These are phyloP conservation scores for Ceratosolen fusciceps DNA, from an alignment of 1,140 invertebrate genomes.

Conservation along the genomic window DNA sequence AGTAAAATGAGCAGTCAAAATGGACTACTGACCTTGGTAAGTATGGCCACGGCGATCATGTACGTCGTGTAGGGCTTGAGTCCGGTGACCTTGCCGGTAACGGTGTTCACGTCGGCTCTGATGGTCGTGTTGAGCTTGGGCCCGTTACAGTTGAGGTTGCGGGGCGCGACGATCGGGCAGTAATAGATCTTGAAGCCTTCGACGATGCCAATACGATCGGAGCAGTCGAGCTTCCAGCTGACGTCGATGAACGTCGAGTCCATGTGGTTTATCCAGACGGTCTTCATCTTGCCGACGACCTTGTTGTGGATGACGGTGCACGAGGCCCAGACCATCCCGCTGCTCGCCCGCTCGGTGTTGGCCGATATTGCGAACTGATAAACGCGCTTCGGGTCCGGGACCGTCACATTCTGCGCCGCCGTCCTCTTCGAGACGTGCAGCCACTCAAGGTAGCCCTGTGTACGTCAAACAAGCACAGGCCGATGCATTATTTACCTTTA, in stretches of 20 bases:
- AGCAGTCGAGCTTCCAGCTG: conserved; percentile 81
- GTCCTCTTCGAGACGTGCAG: conserved; percentile 67
- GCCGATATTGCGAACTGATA: conserved; percentile 82
- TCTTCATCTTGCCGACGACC: conserved; percentile 78
- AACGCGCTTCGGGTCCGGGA: conserved; percentile 68
- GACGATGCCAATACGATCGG: conserved; percentile 77
- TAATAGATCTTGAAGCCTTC: conserved; percentile 79
- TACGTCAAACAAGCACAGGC: neutral
- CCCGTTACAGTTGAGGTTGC: conserved; percentile 69
- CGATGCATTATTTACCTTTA: too few relatives aligned
- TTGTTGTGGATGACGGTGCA: conserved; percentile 82
- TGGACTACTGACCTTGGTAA: conserved; percentile 73
- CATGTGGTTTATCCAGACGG: conserved; percentile 74
- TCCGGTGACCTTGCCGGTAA: conserved; percentile 63
- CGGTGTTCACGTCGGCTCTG: conserved; percentile 63
- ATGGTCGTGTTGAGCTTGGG: conserved; percentile 70
- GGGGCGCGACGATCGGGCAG: conserved; percentile 75
- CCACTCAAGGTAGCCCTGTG: conserved; percentile 75
- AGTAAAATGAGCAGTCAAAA: too few relatives aligned
- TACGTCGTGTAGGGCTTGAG: conserved; percentile 86
- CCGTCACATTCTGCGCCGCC: conserved; percentile 71
- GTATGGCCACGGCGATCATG: conserved; percentile 79
- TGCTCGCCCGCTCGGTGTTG: conserved; percentile 76
- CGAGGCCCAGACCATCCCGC: conserved; percentile 83
- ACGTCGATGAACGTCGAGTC: conserved; percentile 76